Base-by-base conservation (phyloP, 1,140 invertebrate species). In the Palaemon carinicauda region DNA sequence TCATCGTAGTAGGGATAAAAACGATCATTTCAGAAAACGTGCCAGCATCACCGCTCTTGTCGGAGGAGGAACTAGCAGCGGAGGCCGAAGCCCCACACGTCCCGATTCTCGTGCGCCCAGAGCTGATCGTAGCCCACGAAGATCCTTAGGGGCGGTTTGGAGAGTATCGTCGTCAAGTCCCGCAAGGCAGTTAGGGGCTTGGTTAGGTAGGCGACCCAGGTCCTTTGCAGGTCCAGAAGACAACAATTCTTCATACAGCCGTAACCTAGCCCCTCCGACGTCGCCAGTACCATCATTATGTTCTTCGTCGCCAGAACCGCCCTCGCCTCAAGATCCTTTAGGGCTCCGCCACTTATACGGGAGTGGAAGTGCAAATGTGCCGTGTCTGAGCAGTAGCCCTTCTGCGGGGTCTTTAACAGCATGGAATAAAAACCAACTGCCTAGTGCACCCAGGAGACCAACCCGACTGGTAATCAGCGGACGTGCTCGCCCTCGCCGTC, bases 101-200 rank as follows among this genome's bases (percentile, higher is more conserved):
- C 83, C 83, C n/a, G 56, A 85, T 10, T 29, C 74, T n/a, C 81
- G 41, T 53, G 41, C 27, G 0, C 75, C 77, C 5, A 60, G 77
- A 4, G 10, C 65, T 29, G 77, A 86, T 77, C 83, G 83, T 51
- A 79, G 75, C 50, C 89, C 90, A 71, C 80, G 60, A 24, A 51
- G 79, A 27, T 84, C 82, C 51, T 65, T 86, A 14, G 88, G 88
- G 17, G 81, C 83, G 0, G 82, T 86, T 0, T 88, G 88, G 88
- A 69, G 88, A 17, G 88, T 86, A n/a, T 88, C 88, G 1, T 88
- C 88, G 24, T 82, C 79, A 24, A 86, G 82, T 12, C 88, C 88
- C 15, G 88, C 88, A 4, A 65, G 88, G 19, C 88, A 88, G 82
- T 77, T 88, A 29, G 88, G 88, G 12, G 88, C 88, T 33, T 88